Evolutionary conservation across 2,888 invertebrate genomes (phyloP).

Genomic region (Drosophila ezoana): DNA sequence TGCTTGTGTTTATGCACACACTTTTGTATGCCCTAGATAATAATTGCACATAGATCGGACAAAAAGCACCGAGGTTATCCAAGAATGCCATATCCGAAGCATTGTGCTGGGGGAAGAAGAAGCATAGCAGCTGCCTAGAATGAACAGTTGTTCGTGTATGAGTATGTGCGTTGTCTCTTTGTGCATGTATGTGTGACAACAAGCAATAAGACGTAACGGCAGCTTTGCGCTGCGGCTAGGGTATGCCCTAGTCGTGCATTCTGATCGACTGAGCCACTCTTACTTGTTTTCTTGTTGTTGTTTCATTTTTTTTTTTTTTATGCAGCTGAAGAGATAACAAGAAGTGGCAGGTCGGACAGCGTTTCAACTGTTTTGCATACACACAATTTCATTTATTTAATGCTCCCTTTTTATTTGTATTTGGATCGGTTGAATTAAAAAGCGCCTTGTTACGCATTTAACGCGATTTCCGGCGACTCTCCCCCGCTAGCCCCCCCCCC

Average conservation of each 20-base stretch:
- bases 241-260: background rate
- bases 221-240: background rate
- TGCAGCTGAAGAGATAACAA: slow-evolving; percentile 47
- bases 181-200: background rate
- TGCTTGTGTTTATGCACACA: too few species aligned
- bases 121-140: too few species aligned
- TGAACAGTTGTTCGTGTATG: too few species aligned
- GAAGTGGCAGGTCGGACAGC: slow-evolving; percentile 47
- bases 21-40: too few species aligned
- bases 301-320: background rate
- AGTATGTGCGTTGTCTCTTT: too few species aligned
- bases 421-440: slow-evolving; percentile 74
- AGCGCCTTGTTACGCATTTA: slow-evolving; percentile 81
- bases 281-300: slow-evolving; percentile 13
- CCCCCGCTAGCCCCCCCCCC: slow-evolving; percentile 5
- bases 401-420: slow-evolving; percentile 61
- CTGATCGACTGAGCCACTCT: background rate
- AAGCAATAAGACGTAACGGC: too few species aligned
- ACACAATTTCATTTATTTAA: slow-evolving; percentile 77
- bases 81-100: too few species aligned
- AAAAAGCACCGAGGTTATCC: too few species aligned
- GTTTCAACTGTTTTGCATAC: slow-evolving; percentile 70
- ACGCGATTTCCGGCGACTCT: slow-evolving; percentile 67
- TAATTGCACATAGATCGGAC: too few species aligned
- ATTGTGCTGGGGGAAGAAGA: too few species aligned